A percentile compares a stretch with the other conserved stretches of the same genome.
Evolutionary conservation across 2,888 invertebrate genomes (phyloP).

Genomic region (Trichopria drosophilae): DNA sequence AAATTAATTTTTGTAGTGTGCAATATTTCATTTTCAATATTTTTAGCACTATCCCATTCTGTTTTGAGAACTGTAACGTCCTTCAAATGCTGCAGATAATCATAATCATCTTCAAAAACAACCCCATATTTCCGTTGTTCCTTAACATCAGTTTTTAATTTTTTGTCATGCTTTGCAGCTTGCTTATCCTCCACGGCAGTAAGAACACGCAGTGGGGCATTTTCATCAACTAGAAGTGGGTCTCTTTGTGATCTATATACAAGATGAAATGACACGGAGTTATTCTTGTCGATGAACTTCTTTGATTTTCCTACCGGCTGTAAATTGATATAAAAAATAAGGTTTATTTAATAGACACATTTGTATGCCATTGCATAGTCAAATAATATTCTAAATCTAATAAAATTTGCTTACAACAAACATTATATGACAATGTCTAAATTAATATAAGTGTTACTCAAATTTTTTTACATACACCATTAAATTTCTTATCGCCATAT

Average conservation of each 20-base stretch:
- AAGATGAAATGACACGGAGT: constrained; percentile 86
- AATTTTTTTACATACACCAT: no score
- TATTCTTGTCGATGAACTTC: constrained; percentile 89
- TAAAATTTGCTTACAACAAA: no score
- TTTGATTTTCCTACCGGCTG: constrained; percentile 70
- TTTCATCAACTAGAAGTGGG: constrained; percentile 86
- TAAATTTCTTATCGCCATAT: no score
- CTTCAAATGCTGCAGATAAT: constrained; percentile 90
- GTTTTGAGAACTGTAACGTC: constrained; percentile 64
- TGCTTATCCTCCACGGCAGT: constrained; percentile 61
- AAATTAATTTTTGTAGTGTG: constrained; percentile 61
- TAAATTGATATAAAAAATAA: no score
- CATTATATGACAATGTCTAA: no score
- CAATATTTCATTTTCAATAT: constrained; percentile 42
- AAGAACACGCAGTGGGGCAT: constrained; percentile 85
- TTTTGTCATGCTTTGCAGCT: constrained; percentile 37
- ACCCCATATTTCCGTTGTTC: constrained; percentile 87
- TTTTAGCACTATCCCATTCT: constrained; percentile 61
- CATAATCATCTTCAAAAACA: constrained; percentile 91
- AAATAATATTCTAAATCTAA: no score
- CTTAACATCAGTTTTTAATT: constrained; percentile 60
- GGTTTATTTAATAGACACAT: no score
- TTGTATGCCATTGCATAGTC: no score
- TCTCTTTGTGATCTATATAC: constrained; percentile 94
- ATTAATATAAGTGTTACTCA: no score